Base-by-base conservation (phyloP, 2,113 vertebrate species). In the Stigmatopora nigra region DNA sequence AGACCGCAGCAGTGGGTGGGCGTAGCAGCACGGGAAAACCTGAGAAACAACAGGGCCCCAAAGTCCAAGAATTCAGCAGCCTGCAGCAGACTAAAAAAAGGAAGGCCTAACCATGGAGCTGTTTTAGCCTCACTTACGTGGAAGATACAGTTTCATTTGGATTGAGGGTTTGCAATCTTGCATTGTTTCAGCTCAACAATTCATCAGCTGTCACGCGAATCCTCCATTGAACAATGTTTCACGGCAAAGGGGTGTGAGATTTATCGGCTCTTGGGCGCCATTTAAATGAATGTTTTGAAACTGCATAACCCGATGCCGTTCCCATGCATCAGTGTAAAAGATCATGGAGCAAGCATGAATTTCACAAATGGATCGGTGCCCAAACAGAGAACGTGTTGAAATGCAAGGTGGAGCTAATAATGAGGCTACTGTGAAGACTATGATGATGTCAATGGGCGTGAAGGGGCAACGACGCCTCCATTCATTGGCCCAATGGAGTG, bases 361-460 rank as follows among this genome's bases (percentile, higher is more conserved):
- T 59, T 59, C 4, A n/a, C 57, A 17, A 59, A 59, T n/a, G 3
- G 14, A 5, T 12, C 9, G 49, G 47, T 9, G 4, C n/a, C 20
- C 22, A 31, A 56, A 61, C 55, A 22, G 59, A 71, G 14, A 61
- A 44, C 9, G 72, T 44, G 62, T 45, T 38, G 38, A 60, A 17
- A 12, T 51, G 47, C 11, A 25, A 16, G 31, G 44, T 61, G 69
- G 38, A 36, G 47, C 61, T 12, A 36, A 41, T 67, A 69, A 76
- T 70, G 55, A 72, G 51, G 57, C 48, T 59, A 59, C 17, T 55
- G 56, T 53, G 64, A 52, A 70, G 64, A 57, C 48, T 47, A 9
- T 46, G 52, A 69, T 82, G 72, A 72, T 64, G 72, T 81, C 61
- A 77, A 53, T 72, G 67, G 68, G 67, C 51, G 35, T 53, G 71